These are phyloP conservation scores for Nicator chloris DNA, from an alignment of 2,113 vertebrate genomes.

Conservation along the genomic window DNA sequence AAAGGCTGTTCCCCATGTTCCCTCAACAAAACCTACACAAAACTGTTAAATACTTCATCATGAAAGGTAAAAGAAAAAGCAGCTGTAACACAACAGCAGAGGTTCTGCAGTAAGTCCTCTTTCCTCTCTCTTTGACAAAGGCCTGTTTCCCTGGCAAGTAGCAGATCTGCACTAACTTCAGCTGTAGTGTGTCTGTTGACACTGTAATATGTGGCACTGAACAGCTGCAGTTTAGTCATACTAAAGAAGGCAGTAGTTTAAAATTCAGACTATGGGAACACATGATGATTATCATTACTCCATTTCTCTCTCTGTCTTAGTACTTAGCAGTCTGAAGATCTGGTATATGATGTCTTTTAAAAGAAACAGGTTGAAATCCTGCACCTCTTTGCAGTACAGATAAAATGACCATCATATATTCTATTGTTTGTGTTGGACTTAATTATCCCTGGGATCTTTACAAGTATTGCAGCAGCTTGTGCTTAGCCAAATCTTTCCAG, in stretches of 20 bases:
- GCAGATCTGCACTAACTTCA: not conserved
- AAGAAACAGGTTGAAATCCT: not conserved
- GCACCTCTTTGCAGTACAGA: not conserved
- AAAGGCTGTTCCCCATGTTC: not conserved
- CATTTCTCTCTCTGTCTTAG: not conserved
- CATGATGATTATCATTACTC: not conserved
- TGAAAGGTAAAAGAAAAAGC: not conserved
- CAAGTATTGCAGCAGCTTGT: not conserved
- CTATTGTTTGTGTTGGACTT: not conserved
- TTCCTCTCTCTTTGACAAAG: not conserved
- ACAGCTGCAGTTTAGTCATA: not conserved
- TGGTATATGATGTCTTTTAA: not conserved
- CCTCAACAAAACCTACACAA: not conserved
- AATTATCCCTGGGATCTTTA: not conserved
- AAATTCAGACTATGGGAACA: not conserved
- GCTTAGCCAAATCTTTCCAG: not conserved
- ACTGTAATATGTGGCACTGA: not conserved
- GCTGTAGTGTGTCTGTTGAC: not conserved
- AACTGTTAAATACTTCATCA: not conserved
- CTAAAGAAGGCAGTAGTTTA: not conserved
- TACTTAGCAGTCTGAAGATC: not conserved
- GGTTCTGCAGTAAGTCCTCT: not conserved
- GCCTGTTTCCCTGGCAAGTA: not conserved
- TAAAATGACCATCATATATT: not conserved
- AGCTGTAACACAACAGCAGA: not conserved